phyloP scores from a whole-genome alignment of 2,888 invertebrate genomes.

The Timema podura region DNA sequence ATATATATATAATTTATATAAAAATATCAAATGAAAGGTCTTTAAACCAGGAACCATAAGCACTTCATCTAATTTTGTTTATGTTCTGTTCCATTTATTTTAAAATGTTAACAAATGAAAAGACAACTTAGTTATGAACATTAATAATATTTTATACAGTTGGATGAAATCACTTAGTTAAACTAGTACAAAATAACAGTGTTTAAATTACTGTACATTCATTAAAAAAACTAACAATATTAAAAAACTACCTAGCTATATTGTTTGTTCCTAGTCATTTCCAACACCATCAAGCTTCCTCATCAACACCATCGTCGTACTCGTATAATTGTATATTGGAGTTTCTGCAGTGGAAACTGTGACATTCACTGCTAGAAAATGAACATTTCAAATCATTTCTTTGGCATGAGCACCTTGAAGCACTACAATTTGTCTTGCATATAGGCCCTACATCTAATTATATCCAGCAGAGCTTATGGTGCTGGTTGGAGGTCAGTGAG shows the following conservation, averaged over 20 bases:
- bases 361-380: neutral
- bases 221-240: no score
- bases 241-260: no score
- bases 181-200: no score
- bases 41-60: neutral
- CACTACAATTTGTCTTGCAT: constrained; percentile 6
- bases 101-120: neutral
- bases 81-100: neutral
- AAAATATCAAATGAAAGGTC: neutral
- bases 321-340: neutral
- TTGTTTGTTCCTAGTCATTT: no score
- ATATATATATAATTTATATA: no score
- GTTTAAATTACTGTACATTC: no score
- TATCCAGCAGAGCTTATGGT: neutral
- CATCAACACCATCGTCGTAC: neutral
- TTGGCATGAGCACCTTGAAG: constrained; percentile 2
- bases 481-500: neutral
- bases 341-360: no score
- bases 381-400: constrained; percentile 3
- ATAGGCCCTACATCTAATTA: neutral
- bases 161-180: no score
- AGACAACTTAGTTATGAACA: neutral
- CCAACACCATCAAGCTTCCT: neutral
- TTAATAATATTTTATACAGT: no score
- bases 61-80: constrained; percentile 1